Evolutionary conservation across 2,797 vertebrate genomes (phyloP).

Genomic region (Threskiornis aethiopicus): DNA sequence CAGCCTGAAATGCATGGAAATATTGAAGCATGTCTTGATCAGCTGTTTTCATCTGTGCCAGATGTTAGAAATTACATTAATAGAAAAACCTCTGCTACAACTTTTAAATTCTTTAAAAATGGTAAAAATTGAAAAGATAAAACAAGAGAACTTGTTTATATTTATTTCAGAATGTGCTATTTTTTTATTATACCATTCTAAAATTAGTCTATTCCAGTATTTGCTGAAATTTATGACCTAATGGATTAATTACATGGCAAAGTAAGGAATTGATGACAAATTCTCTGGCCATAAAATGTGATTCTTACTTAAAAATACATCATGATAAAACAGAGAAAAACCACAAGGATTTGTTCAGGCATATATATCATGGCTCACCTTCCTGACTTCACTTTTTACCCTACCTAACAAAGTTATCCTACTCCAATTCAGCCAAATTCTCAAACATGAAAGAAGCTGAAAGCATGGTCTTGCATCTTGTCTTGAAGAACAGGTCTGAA

Average conservation of each 20-base stretch:
- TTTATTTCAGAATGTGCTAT: neutral
- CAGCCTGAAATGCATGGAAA: neutral
- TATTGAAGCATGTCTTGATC: neutral
- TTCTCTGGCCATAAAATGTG: neutral
- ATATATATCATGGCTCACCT: neutral
- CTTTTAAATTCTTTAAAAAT: neutral
- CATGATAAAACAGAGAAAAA: neutral
- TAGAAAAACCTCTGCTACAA: neutral
- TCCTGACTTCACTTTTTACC: neutral
- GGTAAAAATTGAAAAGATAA: neutral
- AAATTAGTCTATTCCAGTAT: neutral
- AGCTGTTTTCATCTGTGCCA: neutral
- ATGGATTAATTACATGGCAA: neutral
- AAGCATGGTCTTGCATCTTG: neutral
- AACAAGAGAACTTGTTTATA: neutral
- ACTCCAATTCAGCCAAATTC: neutral
- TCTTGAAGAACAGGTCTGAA: neutral
- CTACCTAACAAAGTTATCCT: neutral
- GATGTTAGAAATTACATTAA: neutral
- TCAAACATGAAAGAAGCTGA: neutral
- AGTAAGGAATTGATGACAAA: neutral
- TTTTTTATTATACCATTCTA: neutral
- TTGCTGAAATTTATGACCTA: neutral
- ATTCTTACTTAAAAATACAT: neutral
- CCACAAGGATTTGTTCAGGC: neutral